These are phyloP conservation scores for Rhamnusium bicolor DNA, from an alignment of 2,888 invertebrate species.

Conservation along the genomic window DNA sequence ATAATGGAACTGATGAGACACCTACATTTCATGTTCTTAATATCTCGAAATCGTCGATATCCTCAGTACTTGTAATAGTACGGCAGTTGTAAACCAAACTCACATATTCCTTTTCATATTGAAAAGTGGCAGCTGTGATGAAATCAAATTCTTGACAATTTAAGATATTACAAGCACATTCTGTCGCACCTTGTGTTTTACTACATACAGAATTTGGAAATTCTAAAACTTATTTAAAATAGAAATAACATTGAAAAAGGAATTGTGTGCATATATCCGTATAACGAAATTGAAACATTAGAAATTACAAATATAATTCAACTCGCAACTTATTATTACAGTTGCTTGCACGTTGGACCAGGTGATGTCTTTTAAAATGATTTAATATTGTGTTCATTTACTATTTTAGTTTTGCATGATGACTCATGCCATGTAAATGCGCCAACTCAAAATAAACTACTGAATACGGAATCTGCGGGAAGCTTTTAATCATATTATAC, in stretches of 20 bases:
- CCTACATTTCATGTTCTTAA: too few relatives aligned
- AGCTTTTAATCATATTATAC: background rate
- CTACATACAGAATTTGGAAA: too few relatives aligned
- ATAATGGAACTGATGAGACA: too few relatives aligned
- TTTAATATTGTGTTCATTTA: background rate
- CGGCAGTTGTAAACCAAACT: too few relatives aligned
- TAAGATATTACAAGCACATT: background rate
- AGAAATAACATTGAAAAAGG: background rate
- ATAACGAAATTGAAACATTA: too few relatives aligned
- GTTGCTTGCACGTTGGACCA: background rate
- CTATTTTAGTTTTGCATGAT: background rate
- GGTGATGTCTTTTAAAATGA: background rate
- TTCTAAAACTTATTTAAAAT: background rate
- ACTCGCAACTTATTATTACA: background rate
- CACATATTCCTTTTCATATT: too few relatives aligned
- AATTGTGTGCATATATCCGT: too few relatives aligned
- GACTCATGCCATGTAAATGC: background rate
- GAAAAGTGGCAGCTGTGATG: background rate
- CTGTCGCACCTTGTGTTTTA: background rate
- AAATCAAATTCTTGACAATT: background rate
- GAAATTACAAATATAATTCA: background rate
- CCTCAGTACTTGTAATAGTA: too few relatives aligned
- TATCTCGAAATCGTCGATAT: too few relatives aligned
- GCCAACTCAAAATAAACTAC: background rate
- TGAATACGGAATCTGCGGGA: background rate